Base-by-base conservation (phyloP, 1,140 invertebrate genomes). In the Trachymyrmex septentrionalis region DNA sequence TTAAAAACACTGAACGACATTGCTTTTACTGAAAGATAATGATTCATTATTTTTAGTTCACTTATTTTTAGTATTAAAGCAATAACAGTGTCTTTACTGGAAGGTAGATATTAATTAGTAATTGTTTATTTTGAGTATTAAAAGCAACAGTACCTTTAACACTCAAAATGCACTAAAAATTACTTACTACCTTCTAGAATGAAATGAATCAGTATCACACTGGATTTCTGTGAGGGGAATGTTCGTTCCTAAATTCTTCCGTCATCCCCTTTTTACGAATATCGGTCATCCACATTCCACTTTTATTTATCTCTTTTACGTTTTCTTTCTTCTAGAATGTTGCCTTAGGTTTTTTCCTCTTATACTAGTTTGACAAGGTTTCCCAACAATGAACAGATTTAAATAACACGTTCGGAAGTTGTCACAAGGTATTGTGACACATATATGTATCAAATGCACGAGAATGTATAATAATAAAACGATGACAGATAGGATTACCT, bases 281-380 rank as follows among this genome's bases (percentile, higher is more conserved):
- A 34, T 64, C 2, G 3, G 7, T 64, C 19, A 5, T 38, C 16
- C 30, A 67, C 34, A 50, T 69, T 69, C 21, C n/a, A 50, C 1
- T 69, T 27, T 50, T 69, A 50, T 69, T 50, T 69, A 50, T 69
- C 66, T 69, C 66, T 48, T 67, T 44, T n/a, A 67, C 63, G 16
- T n/a, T 12, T 44, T 5, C 19, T 38, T 66, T 66, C 64, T 66
- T 66, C 38, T 48, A 44, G 16, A 50, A 44, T 2, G 27, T 50
- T 14, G 21, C 5, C 21, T 24, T 19, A 48, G 6, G 21, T 24
- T 50, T 69, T 69, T 48, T 50, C 66, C 66, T 7, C 14, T 50
- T 50, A 12, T 10, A 27, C 38, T 16, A 48, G 21, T 48, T 14
- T 14, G 66, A 48, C 14, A 21, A 24, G 38, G 14, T 48, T 69